Evolutionary conservation across 2,888 invertebrate species (phyloP).

Genomic region (Sinohyriopsis cumingii): DNA sequence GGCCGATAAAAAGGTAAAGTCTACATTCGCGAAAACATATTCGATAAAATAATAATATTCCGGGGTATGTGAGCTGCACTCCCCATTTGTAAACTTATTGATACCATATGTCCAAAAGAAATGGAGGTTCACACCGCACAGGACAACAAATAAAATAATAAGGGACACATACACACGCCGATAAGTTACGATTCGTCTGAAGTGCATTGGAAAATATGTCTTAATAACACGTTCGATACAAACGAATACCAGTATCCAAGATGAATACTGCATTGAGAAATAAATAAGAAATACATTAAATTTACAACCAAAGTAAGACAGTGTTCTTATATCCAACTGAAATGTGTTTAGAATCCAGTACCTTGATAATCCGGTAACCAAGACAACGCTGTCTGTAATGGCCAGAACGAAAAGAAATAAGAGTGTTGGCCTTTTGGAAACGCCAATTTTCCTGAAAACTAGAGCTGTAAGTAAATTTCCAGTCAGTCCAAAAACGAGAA

Average conservation of each 20-base stretch:
- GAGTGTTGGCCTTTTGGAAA: constrained; percentile 37
- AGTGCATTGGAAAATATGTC: constrained; percentile 30
- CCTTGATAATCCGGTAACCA: constrained; percentile 32
- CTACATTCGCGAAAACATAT: constrained; percentile 41
- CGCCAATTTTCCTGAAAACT: constrained; percentile 32
- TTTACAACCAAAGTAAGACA: constrained; percentile 40
- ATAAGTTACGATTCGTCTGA: constrained; percentile 16
- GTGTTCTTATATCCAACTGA: constrained; percentile 26
- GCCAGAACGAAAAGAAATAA: constrained; percentile 37
- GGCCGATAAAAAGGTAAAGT: constrained; percentile 32
- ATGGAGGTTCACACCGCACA: constrained; percentile 27
- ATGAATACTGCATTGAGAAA: constrained; percentile 46
- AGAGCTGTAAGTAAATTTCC: constrained; percentile 40
- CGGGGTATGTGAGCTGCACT: constrained; percentile 30
- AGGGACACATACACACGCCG: constrained; percentile 15
- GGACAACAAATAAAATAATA: constrained; percentile 19
- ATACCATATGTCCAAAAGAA: constrained; percentile 48
- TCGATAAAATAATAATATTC: constrained; percentile 39
- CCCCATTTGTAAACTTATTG: constrained; percentile 25
- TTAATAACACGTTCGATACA: constrained; percentile 40
- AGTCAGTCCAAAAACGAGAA: constrained; percentile 34
- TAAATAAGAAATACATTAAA: constrained; percentile 45
- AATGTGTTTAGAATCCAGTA: constrained; percentile 37
- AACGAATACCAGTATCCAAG: constrained; percentile 48
- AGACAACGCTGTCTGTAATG: constrained; percentile 37